Conservation (phyloP, 2,113 vertebrate genomes). For the Upupa epops region DNA sequence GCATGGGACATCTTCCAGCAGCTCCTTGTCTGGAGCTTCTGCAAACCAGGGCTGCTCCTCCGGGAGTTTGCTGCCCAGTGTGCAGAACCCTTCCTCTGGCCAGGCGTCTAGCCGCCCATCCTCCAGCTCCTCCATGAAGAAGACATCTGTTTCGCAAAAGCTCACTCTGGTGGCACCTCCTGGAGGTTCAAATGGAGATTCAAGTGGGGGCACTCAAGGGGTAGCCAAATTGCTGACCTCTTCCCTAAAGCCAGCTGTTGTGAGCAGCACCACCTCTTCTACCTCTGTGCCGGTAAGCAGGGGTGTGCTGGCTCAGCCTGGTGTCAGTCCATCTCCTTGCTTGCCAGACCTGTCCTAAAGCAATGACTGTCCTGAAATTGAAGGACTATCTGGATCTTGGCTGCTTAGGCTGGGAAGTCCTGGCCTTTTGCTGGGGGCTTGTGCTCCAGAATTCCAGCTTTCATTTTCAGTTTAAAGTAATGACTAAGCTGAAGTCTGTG, state of each 20-base stretch:
- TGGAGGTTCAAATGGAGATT: conserved; percentile 79
- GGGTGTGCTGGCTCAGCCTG: not conserved
- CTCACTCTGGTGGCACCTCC: conserved; percentile 84
- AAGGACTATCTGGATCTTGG: not conserved
- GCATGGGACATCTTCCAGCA: conserved; percentile 65
- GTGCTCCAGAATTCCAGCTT: not conserved
- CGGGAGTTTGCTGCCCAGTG: conserved; percentile 35
- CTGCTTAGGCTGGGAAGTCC: not conserved
- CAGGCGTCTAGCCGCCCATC: conserved; percentile 39
- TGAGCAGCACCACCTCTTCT: conserved; percentile 73
- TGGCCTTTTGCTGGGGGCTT: not conserved
- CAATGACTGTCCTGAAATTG: not conserved
- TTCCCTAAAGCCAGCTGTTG: conserved; percentile 76
- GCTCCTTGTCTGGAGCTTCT: conserved; percentile 53
- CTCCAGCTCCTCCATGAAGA: conserved; percentile 65
- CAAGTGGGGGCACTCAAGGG: conserved; percentile 79
- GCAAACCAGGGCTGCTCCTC: conserved; percentile 67
- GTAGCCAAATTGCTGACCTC: conserved; percentile 87
- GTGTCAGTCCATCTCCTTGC: not conserved
- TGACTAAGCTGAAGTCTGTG: not conserved
- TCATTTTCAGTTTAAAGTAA: not conserved
- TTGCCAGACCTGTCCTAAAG: not conserved
- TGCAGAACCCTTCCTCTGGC: conserved; percentile 41
- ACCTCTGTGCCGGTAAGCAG: conserved; percentile 81
- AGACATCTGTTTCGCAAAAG: conserved; percentile 74